Evolutionary conservation across 92 coral and sea anemone genomes (phyloP), one percentile per base, ranked within the genome.

Genomic region (Porites evermanni): DNA sequence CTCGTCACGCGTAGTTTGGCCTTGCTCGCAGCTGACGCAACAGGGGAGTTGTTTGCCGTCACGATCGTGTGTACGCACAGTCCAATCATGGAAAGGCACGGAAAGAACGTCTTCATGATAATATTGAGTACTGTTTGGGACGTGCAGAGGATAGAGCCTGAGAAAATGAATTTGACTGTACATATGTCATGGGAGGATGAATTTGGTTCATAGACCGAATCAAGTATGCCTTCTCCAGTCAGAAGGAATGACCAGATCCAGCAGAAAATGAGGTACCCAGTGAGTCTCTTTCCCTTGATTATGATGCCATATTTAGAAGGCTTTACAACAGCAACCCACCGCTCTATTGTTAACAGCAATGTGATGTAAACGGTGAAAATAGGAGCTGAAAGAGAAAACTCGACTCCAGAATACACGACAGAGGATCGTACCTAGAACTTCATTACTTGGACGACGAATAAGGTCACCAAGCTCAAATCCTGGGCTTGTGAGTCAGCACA

Each of bases 261-360:
- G 8, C 89, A 88, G 9, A 88, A 47, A 19, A 79, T 58, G 24
- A 95, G 80, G 71, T 89, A 87, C 14, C 85, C 78, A 38, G 83
- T 86, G 51, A 88, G 85, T 64, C 93, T 89, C 59, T 72, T 70
- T 63, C 83, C 81, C 16, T 82, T 83, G 64, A 88, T 83, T 23
- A 87, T 74, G 12, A 74, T 73, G 56, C 72, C 91, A 89, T 91
- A 93, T 21, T 80, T 81, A 84, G 89, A 59, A 6, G 98, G 97
- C 78, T 78, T 91, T 64, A 91, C 69, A 10, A 91, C 91, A 10
- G 97, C 95, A 70, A 84, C 88, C 98, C 98, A 95, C 38, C 98
- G 95, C 73, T 95, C 98, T 32, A 90, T 84, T 32, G 98, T 91
- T 89, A 95, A 88, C 60, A 89, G 89, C 79, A 90, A 73, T 74